Conservation (phyloP, 2,113 vertebrate species). For the Willisornis vidua region DNA sequence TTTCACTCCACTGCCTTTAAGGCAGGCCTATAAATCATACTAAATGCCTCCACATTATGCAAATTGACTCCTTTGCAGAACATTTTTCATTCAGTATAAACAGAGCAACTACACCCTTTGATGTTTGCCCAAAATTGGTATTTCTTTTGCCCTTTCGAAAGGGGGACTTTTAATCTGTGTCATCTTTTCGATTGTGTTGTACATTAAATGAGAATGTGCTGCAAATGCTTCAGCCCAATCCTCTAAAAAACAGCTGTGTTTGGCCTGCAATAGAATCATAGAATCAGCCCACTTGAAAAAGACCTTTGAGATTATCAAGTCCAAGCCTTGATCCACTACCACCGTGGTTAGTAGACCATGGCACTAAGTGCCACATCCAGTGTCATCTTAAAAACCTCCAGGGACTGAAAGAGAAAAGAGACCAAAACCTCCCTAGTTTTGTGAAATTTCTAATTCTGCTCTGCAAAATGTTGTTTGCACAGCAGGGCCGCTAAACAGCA, state of each 20-base stretch:
- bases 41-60: conserved; percentile 29
- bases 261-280: neutral
- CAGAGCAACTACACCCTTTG: conserved; percentile 3
- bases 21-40: conserved; percentile 43
- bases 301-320: too few relatives aligned
- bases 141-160: conserved; percentile 15
- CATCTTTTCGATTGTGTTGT: neutral
- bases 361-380: too few relatives aligned
- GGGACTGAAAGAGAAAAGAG: neutral
- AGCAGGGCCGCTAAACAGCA: too few relatives aligned
- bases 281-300: too few relatives aligned
- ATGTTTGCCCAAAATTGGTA: neutral
- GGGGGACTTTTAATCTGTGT: neutral
- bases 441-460: too few relatives aligned
- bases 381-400: too few relatives aligned
- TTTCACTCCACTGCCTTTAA: neutral
- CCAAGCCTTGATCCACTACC: too few relatives aligned
- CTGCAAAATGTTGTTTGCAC: too few relatives aligned
- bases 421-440: neutral
- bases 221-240: neutral
- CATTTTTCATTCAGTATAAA: conserved; percentile 35
- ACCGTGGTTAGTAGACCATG: too few relatives aligned
- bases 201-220: neutral
- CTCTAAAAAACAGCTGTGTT: neutral
- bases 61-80: conserved; percentile 35